Base-by-base conservation (phyloP, 53 echinoderm and acorn worm genomes). In the Holothuria leucospilota region DNA sequence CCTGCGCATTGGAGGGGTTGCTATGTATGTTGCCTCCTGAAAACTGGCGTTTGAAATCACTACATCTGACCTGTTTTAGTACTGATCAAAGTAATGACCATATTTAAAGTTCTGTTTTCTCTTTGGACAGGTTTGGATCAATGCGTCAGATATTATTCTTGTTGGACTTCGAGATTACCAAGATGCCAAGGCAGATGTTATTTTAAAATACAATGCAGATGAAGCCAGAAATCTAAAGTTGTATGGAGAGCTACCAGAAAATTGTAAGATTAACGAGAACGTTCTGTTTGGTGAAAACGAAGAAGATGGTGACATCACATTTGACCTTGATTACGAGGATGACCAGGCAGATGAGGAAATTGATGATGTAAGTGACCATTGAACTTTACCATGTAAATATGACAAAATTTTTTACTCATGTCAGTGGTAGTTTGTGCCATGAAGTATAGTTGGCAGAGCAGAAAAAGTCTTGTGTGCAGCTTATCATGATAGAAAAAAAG, bases 161-260 rank as follows among this genome's bases (percentile, higher is more conserved):
- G 88, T 97, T 12, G 98, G 98, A 56, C 89, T 97, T 21, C 88
- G 98, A 26, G 98, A 97, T 60, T 97, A 95, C 78, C 98, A 97
- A 84, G 95, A 97, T 46, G 85, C 89, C 69, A 97, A 97, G 56
- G 98, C 98, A 9, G 98, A 97, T 82, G 98, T 97, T 61, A 97
- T 97, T 73, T 90, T 97, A 59, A 97, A 95, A 56, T 97, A 97
- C 90, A 97, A 90, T 51, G 84, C 89, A 14, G 98, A 97, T 29
- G 98, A 97, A 81, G 98, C 98, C 63, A 90, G 98, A 20, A 91
- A 95, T 62, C 93, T 97, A 7, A 97, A 95, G 81, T 46, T 88
- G 5, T 97, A 95, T 69, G 98, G 98, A 49, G 98, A 97, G 81
- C 85, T 97, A 29, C 98, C 95, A 0, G 93, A 97, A 12, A 67